Percentiles rank a stretch among this genome's conserved stretches.
Evolutionary conservation across 2,888 invertebrate genomes (phyloP).

Genomic region (Ophonus ardosiacus): DNA sequence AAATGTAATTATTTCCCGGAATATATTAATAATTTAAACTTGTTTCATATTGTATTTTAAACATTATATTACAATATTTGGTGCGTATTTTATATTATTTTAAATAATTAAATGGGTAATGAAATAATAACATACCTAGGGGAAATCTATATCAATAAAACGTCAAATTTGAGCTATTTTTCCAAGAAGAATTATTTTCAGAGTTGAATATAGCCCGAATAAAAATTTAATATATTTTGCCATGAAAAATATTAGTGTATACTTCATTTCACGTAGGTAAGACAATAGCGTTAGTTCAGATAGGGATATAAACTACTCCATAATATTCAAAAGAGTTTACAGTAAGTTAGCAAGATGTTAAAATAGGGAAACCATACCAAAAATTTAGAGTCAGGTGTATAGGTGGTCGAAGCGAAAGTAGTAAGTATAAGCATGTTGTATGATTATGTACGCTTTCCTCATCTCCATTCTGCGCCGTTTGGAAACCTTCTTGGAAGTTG

Average conservation of each 20-base stretch:
- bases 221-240: no score
- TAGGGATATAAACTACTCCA: no score
- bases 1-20: neutral
- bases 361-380: no score
- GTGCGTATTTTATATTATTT: neutral
- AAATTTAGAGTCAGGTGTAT: no score
- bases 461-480: neutral
- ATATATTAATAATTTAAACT: conserved; percentile 10
- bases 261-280: no score
- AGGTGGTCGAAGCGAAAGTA: neutral
- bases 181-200: neutral
- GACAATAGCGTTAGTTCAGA: no score
- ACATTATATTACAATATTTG: neutral
- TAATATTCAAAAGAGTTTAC: no score
- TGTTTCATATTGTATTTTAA: neutral
- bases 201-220: no score
- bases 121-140: neutral
- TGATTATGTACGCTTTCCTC: neutral
- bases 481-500: neutral
- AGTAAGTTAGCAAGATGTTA: no score
- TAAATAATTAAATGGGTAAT: neutral
- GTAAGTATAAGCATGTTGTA: neutral
- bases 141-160: neutral
- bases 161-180: neutral
- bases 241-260: no score